These are phyloP conservation scores for Fragariocoptes setiger DNA, from an alignment of 1,140 invertebrate species.

Conservation along the genomic window DNA sequence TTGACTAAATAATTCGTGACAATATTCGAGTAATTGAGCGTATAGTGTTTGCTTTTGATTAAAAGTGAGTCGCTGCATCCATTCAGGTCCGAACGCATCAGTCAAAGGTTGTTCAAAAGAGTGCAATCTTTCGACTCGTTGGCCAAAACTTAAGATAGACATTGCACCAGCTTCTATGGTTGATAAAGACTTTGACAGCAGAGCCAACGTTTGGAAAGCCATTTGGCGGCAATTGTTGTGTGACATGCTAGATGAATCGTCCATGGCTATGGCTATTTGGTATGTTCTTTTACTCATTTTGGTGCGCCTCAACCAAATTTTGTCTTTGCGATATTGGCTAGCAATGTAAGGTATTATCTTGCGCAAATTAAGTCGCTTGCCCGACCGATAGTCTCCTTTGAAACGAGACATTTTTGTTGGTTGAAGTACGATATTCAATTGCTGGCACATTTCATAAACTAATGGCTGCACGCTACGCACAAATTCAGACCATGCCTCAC, in stretches of 20 bases:
- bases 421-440: constrained; percentile 66
- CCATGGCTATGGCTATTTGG: constrained; percentile 79
- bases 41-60: constrained; percentile 46
- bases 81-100: constrained; percentile 35
- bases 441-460: constrained; percentile 66
- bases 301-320: constrained; percentile 85
- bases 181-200: constrained; percentile 64
- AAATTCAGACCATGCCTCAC: constrained; percentile 24
- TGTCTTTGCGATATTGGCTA: constrained; percentile 90
- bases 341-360: constrained; percentile 90
- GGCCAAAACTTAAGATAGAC: constrained; percentile 67
- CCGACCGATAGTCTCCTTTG: constrained; percentile 79
- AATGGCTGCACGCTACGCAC: constrained; percentile 27
- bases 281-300: constrained; percentile 84
- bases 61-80: constrained; percentile 31
- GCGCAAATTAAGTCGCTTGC: constrained; percentile 87
- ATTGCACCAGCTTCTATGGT: constrained; percentile 74
- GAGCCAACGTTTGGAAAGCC: constrained; percentile 67
- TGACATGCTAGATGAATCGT: constrained; percentile 52
- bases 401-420: constrained; percentile 66
- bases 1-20: constrained; percentile 33
- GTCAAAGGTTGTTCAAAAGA: constrained; percentile 46
- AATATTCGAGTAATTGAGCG: constrained; percentile 30
- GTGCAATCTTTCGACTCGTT: constrained; percentile 45
- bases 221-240: constrained; percentile 26